Evolutionary conservation across 2,888 invertebrate genomes (phyloP), one percentile per base, ranked within the genome.

Genomic region (Cheilosia soror): DNA sequence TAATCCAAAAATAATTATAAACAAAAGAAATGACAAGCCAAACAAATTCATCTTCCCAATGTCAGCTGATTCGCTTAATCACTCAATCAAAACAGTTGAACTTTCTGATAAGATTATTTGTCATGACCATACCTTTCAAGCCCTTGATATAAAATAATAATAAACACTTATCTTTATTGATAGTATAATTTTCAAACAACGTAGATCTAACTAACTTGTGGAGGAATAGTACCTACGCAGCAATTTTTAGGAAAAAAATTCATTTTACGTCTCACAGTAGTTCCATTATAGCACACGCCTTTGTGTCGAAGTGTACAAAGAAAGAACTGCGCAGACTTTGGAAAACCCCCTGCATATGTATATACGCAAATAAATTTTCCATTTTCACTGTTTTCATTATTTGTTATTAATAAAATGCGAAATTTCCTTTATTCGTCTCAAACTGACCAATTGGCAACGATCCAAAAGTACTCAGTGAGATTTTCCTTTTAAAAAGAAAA

Each of bases 351-450:
- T 29, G 27, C 37, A 58, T 63, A 47, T 69, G 65, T 57, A 49
- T 57, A n/a, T 27, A 66, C 27, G 63, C 37, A 44, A 15, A 60
- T 53, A 60, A 33, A 77, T 55, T 29, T 62, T 68, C n/a, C 55
- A 51, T 57, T 51, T 60, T 49, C 66, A 71, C 49, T 68, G 60
- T 53, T 62, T 69, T 53, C n/a, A 25, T 62, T 60, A 44, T 53
- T 57, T 72, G 27, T 73, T 78, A 33, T 65, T 49, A 55, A 15
- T 60, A 47, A 82, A 77, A 71, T 58, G 40, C 71, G 65, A 79
- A 66, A 58, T 75, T 73, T 80, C 62, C 80, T 80, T 80, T 80
- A 73, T 75, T 73, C 75, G 79, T 15, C 75, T 62, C 20, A 71
- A 80, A 76, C 69, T 84, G 65, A 71, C 75, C 80, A 76, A 47